A percentile compares a stretch with the other conserved stretches of the same genome.
phyloP scores from a whole-genome alignment of 2,888 invertebrate species.

The Panzeria rudis region DNA sequence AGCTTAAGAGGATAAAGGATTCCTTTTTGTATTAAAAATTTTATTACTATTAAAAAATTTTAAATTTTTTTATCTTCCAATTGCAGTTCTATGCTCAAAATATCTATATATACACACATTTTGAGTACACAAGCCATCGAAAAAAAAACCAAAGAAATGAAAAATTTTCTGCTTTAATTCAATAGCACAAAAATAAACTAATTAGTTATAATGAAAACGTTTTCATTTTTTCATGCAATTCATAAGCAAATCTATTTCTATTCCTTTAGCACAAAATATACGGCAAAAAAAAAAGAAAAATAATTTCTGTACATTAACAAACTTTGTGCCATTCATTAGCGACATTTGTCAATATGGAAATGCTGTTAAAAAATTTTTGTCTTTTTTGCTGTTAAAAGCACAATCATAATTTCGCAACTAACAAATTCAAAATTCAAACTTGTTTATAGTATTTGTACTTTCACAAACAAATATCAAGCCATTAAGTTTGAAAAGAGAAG shows the following conservation, averaged over 20 bases:
- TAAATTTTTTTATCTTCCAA: no score
- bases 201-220: neutral
- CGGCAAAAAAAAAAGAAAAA: neutral
- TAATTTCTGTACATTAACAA: slow-evolving; percentile 34
- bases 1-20: no score
- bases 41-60: no score
- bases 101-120: neutral
- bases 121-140: neutral
- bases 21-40: no score
- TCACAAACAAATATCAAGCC: neutral
- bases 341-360: slow-evolving; percentile 72
- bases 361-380: slow-evolving; percentile 27
- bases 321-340: slow-evolving; percentile 70
- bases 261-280: slow-evolving; percentile 4
- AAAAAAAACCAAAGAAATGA: neutral
- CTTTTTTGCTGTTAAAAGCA: neutral
- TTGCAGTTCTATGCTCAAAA: no score
- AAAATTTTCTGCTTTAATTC: neutral
- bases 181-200: slow-evolving; percentile 7
- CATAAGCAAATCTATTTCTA: slow-evolving; percentile 17
- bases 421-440: slow-evolving; percentile 5
- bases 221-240: neutral
- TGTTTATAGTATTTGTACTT: neutral
- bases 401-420: slow-evolving; percentile 13
- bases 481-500: slow-evolving; percentile 8